A percentile compares a stretch with the other conserved stretches of the same genome.
Evolutionary conservation across 2,888 invertebrate species (phyloP).

Genomic region (Harpalus rubripes): DNA sequence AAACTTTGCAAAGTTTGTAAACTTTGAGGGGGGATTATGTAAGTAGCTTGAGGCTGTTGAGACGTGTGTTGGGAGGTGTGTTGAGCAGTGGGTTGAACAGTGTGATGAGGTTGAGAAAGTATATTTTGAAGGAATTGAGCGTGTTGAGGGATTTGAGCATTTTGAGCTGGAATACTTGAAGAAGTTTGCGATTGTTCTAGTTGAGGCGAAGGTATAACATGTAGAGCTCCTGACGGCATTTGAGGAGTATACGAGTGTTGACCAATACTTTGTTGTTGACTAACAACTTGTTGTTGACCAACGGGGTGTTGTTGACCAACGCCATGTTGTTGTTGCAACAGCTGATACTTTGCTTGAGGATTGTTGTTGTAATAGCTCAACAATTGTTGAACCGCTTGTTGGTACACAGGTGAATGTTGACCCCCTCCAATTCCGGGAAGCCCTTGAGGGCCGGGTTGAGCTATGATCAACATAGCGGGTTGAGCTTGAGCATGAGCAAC

Average conservation of each 20-base stretch:
- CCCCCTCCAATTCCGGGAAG: background rate
- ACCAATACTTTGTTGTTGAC: background rate
- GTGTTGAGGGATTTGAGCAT: slow-evolving; percentile 11
- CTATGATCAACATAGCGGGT: slow-evolving; percentile 75
- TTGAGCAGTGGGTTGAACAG: background rate
- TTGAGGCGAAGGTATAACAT: slow-evolving; percentile 51
- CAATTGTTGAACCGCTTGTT: slow-evolving; percentile 73
- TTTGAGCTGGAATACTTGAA: background rate
- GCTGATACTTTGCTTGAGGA: slow-evolving; percentile 73
- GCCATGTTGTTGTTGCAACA: slow-evolving; percentile 63
- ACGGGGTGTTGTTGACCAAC: slow-evolving; percentile 9
- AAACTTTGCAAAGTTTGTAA: background rate
- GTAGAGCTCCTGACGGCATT: slow-evolving; percentile 44
- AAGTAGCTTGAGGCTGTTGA: slow-evolving; percentile 20
- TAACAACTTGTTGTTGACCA: slow-evolving; percentile 31
- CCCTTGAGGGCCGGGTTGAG: slow-evolving; percentile 73
- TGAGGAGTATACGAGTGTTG: slow-evolving; percentile 8
- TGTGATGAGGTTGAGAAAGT: slow-evolving; percentile 1
- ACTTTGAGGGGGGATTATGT: slow-evolving; percentile 34
- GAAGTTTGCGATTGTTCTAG: background rate
- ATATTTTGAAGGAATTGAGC: background rate
- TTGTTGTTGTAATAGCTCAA: slow-evolving; percentile 74
- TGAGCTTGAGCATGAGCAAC: slow-evolving; percentile 71
- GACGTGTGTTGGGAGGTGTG: background rate
- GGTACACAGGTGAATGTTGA: slow-evolving; percentile 72